These are phyloP conservation scores for Phenganax marumi DNA, from an alignment of 92 coral and sea anemone species.

Conservation along the genomic window DNA sequence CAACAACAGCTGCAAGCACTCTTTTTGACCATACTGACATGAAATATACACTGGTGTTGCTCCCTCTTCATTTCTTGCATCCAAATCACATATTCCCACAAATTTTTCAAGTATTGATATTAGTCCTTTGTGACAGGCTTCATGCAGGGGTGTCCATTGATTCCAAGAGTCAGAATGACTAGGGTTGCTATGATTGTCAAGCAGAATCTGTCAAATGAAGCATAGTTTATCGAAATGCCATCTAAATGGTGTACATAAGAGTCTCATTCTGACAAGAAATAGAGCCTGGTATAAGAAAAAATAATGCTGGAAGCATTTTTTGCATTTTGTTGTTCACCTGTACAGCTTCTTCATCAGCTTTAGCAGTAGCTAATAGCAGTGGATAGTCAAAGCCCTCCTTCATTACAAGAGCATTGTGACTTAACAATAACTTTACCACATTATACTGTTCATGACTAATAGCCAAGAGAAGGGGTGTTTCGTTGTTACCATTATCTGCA, in stretches of 20 bases:
- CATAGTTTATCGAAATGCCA: background rate
- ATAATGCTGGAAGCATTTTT: too few relatives aligned
- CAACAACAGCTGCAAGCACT: slow-evolving; percentile 6
- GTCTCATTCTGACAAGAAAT: background rate
- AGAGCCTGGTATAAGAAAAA: background rate
- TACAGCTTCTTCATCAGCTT: slow-evolving; percentile 1
- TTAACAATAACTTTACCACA: slow-evolving; percentile 7
- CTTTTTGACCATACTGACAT: slow-evolving; percentile 21
- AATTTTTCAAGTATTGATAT: slow-evolving; percentile 2
- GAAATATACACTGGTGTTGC: slow-evolving; percentile 27
- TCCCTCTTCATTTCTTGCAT: slow-evolving; percentile 18
- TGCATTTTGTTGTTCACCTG: slow-evolving; percentile 3
- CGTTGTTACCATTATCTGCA: background rate
- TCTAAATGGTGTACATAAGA: background rate
- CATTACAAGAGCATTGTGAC: background rate
- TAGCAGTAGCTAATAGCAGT: background rate
- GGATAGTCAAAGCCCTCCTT: background rate
- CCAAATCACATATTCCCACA: slow-evolving; percentile 1
- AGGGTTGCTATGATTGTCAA: slow-evolving; percentile 19
- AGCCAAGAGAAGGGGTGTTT: slow-evolving; percentile 17
- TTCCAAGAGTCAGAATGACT: background rate
- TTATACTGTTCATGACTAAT: background rate
- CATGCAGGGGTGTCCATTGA: slow-evolving; percentile 31
- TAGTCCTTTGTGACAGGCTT: slow-evolving; percentile 27
- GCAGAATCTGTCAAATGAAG: slow-evolving; percentile 27